Percentiles rank a stretch among this genome's conserved stretches.
These are phyloP conservation scores for Pseudomugil gertrudae DNA, from an alignment of 2,797 vertebrate genomes.

Conservation along the genomic window DNA sequence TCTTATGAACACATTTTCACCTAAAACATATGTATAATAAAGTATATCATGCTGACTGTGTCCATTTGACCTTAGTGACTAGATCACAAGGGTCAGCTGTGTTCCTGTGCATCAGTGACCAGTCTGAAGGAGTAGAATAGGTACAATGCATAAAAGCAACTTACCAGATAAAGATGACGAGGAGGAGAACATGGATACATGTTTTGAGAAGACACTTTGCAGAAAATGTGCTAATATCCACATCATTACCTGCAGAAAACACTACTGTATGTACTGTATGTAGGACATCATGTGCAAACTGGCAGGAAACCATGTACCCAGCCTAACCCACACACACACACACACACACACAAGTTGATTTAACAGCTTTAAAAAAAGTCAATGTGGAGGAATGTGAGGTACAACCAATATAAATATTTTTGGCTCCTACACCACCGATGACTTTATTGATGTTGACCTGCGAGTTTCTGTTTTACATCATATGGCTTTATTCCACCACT, in stretches of 20 bases:
- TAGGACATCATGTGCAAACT: not conserved
- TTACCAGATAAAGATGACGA: too few species aligned
- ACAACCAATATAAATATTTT: conserved; percentile 5
- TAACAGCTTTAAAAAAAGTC: not conserved
- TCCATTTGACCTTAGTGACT: too few species aligned
- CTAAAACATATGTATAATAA: too few species aligned
- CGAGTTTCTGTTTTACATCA: not conserved
- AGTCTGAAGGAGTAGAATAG: too few species aligned
- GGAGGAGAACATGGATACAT: too few species aligned
- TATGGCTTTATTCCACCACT: not conserved
- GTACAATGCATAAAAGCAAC: too few species aligned
- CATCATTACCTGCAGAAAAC: not conserved
- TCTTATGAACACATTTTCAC: too few species aligned
- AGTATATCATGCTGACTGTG: too few species aligned
- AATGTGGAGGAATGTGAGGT: not conserved
- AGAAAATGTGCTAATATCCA: too few species aligned
- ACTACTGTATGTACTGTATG: not conserved
- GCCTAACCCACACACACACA: not conserved
- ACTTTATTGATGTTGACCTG: conserved; percentile 5
- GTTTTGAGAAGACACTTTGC: not conserved
- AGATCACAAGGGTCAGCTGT: too few species aligned
- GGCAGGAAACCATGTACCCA: not conserved
- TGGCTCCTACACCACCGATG: not conserved
- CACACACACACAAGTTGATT: too few species aligned
- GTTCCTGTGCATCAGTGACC: too few species aligned